These are phyloP conservation scores for Falco peregrinus DNA, from an alignment of 2,797 vertebrate genomes.

Conservation along the genomic window DNA sequence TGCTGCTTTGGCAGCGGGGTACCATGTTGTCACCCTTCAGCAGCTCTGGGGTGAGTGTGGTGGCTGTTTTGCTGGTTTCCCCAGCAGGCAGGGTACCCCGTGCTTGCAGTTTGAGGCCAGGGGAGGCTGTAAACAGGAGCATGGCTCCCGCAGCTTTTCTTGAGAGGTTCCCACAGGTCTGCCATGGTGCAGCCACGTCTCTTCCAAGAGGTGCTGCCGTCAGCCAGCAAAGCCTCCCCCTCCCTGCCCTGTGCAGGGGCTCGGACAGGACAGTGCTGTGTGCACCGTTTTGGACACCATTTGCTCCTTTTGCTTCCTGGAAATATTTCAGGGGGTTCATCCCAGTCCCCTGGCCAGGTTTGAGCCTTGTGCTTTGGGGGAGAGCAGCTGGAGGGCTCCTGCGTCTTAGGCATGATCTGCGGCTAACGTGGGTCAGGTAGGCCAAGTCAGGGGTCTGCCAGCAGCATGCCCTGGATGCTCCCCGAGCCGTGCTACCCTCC, in stretches of 20 bases:
- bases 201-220: neutral
- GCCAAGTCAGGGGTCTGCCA: neutral
- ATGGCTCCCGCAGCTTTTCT: neutral
- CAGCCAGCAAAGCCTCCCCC: neutral
- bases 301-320: neutral
- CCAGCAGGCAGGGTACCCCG: fast-evolving
- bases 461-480: neutral
- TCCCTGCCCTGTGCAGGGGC: neutral
- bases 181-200: fast-evolving
- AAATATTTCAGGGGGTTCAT: neutral
- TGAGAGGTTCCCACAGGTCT: neutral
- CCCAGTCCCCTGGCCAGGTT: neutral
- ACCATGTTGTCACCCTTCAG: fast-evolving
- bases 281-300: fast-evolving
- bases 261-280: fast-evolving
- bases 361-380: neutral
- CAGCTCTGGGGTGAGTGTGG: neutral
- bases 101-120: fast-evolving
- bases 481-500: neutral
- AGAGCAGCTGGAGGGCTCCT: neutral
- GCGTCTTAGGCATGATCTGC: neutral
- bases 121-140: neutral
- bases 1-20: neutral
- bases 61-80: neutral
- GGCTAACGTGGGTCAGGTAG: neutral